phyloP scores from a whole-genome alignment of 2,888 invertebrate species.

The Plutella xylostella region DNA sequence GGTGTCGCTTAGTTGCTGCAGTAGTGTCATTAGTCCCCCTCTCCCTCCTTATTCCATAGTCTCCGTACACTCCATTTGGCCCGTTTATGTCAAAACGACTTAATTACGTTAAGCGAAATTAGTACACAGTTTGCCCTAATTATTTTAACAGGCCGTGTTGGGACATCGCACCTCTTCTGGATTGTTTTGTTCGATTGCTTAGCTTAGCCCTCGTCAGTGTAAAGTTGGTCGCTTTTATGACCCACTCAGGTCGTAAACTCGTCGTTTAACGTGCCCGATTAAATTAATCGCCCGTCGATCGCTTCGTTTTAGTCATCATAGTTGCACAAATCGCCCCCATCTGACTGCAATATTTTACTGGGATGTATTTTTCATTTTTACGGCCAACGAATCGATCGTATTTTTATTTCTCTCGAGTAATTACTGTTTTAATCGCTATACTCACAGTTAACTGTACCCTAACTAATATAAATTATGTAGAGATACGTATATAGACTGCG shows the following conservation, averaged over 20 bases:
- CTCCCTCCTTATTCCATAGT: constrained; percentile 36
- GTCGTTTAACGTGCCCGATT: constrained; percentile 35
- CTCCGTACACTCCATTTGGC: constrained; percentile 45
- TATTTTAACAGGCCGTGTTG: constrained; percentile 23
- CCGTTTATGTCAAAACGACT: constrained; percentile 53
- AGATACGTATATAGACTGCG: no score
- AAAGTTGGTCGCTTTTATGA: constrained; percentile 28
- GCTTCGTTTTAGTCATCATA: no score
- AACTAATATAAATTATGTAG: no score
- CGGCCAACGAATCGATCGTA: no score
- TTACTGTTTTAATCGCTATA: no score
- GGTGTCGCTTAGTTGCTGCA: constrained; percentile 42
- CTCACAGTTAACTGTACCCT: no score
- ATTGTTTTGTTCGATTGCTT: constrained; percentile 29
- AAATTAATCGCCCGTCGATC: constrained; percentile 12
- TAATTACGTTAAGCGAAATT: constrained; percentile 50
- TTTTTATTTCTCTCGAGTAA: no score
- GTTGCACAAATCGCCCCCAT: neutral
- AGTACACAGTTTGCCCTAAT: constrained; percentile 38
- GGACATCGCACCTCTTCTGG: constrained; percentile 19
- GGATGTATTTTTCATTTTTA: no score
- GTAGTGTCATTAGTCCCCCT: constrained; percentile 52
- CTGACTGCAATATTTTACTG: no score
- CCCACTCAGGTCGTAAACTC: constrained; percentile 37
- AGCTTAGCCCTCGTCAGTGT: constrained; percentile 31